Conservation (phyloP, 2,113 vertebrate genomes). For the Calonectris borealis region DNA sequence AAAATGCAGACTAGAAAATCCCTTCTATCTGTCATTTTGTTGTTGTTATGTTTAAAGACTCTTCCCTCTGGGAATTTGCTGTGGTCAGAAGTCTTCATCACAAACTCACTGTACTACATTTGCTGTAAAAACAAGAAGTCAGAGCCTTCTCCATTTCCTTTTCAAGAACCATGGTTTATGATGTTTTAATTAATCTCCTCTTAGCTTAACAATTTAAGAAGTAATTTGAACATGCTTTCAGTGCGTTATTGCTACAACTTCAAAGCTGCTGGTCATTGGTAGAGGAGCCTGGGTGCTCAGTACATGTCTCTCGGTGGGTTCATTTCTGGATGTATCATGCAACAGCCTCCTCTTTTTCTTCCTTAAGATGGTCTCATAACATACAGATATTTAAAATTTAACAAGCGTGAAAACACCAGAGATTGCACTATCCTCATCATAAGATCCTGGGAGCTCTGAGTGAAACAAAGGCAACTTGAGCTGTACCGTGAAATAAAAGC, state of each 20-base stretch:
- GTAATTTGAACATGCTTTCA: neutral
- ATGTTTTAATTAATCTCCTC: conserved; percentile 4
- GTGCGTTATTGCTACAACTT: neutral
- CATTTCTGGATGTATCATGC: neutral
- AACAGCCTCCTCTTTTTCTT: neutral
- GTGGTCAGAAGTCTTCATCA: conserved; percentile 29
- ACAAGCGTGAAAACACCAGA: neutral
- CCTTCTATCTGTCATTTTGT: neutral
- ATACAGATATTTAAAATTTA: neutral
- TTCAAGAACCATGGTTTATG: neutral
- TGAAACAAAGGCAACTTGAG: neutral
- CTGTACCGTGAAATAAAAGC: neutral
- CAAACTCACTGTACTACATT: neutral
- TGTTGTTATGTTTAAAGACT: conserved; percentile 11
- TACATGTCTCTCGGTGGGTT: neutral
- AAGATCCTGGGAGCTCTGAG: neutral
- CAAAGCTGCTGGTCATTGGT: neutral
- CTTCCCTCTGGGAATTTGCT: conserved; percentile 11
- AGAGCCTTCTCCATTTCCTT: neutral
- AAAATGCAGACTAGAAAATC: neutral
- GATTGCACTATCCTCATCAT: neutral
- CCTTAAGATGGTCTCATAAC: neutral
- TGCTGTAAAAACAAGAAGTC: conserved; percentile 6
- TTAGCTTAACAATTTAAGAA: neutral
- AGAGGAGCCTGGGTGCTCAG: neutral